Percentiles rank a stretch among this genome's conserved stretches.
Conservation (phyloP, 1,140 invertebrate species). For the Lamellibrachia luymesi region DNA sequence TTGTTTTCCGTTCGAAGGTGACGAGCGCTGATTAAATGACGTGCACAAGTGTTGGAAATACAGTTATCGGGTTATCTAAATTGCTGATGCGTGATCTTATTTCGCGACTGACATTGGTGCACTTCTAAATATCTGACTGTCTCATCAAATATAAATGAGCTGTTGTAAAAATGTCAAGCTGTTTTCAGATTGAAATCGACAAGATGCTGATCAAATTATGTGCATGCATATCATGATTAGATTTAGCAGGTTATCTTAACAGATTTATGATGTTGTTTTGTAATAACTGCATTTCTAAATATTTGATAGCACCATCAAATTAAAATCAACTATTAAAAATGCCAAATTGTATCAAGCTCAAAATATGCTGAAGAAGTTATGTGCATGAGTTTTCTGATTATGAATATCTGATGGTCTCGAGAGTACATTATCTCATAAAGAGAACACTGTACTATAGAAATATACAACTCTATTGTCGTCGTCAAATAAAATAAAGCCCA, state of each 20-base stretch:
- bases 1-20: neutral
- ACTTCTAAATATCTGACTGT: neutral
- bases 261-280: neutral
- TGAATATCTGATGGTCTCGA: neutral
- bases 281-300: neutral
- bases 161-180: neutral
- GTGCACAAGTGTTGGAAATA: neutral
- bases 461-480: no score
- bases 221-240: neutral
- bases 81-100: neutral
- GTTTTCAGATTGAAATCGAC: neutral
- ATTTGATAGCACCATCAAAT: neutral
- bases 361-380: neutral
- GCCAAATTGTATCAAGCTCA: neutral
- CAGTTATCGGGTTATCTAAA: neutral
- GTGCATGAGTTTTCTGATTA: no score
- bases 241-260: neutral
- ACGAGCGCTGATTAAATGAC: neutral
- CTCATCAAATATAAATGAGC: neutral
- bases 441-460: no score
- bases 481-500: no score
- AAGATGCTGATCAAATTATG: neutral
- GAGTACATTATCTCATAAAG: no score
- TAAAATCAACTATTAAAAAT: neutral
- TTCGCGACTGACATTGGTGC: neutral